Conservation (phyloP, 2,113 vertebrate species). For the Macrotus californicus region DNA sequence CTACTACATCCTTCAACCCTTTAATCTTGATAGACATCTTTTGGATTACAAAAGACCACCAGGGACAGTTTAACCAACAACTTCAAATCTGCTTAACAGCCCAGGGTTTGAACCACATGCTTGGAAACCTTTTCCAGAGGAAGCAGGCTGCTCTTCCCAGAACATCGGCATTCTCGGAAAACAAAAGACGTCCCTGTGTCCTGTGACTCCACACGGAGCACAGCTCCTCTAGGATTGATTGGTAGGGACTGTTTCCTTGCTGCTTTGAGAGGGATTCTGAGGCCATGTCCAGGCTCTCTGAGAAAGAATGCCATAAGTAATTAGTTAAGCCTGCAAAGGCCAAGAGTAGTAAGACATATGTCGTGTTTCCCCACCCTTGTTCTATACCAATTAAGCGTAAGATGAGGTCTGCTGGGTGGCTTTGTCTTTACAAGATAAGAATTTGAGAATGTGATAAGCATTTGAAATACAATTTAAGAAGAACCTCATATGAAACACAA, state of each 20-base stretch:
- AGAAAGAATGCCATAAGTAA: not conserved
- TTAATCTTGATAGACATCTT: slow-evolving; percentile 4
- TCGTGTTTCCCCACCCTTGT: not conserved
- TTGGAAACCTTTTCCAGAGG: not conserved
- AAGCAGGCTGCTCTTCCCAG: slow-evolving; percentile 6
- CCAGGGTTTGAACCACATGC: not conserved
- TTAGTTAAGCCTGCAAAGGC: not conserved
- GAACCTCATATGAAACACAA: slow-evolving; percentile 25
- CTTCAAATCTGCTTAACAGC: not conserved
- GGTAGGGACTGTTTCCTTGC: not conserved
- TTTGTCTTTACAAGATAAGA: slow-evolving; percentile 39
- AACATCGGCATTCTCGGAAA: not conserved
- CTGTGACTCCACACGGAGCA: not conserved
- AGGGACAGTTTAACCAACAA: not conserved
- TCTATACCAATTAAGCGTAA: not conserved
- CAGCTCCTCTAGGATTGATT: not conserved
- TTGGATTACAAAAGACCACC: not conserved
- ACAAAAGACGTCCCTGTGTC: not conserved
- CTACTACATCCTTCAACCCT: not conserved
- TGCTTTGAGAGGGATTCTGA: not conserved
- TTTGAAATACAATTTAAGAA: slow-evolving; percentile 24
- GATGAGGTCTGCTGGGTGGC: not conserved
- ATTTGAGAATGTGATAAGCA: not conserved
- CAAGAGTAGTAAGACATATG: not conserved
- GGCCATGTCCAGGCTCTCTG: not conserved